Evolutionary conservation across 2,888 invertebrate genomes (phyloP).

Genomic region (Amorpha juglandis): DNA sequence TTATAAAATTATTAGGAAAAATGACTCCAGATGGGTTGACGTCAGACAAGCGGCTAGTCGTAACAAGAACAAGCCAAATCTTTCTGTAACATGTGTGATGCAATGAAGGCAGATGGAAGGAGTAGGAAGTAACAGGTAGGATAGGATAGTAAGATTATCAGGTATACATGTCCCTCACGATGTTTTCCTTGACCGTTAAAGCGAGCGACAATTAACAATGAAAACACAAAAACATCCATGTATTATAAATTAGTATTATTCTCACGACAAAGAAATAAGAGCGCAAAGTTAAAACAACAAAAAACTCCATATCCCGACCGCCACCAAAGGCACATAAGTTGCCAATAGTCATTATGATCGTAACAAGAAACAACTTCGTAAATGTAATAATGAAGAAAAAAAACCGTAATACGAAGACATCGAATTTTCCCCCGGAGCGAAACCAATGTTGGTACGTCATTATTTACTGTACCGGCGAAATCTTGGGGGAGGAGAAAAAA

Average conservation of each 20-base stretch:
- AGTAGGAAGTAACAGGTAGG: too few relatives aligned
- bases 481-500: constrained; percentile 46
- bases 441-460: constrained; percentile 45
- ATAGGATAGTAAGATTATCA: too few relatives aligned
- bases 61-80: too few relatives aligned
- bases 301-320: neutral
- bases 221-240: too few relatives aligned
- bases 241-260: neutral
- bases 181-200: too few relatives aligned
- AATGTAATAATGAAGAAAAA: constrained; percentile 42
- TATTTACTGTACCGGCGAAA: constrained; percentile 52
- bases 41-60: too few relatives aligned
- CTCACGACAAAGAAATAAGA: neutral
- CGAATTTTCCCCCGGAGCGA: constrained; percentile 43
- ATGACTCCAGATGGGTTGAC: too few relatives aligned
- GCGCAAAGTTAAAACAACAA: neutral
- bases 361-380: constrained; percentile 37
- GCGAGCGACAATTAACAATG: too few relatives aligned
- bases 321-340: constrained; percentile 23
- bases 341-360: constrained; percentile 28
- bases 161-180: too few relatives aligned
- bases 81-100: too few relatives aligned
- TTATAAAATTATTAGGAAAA: too few relatives aligned
- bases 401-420: constrained; percentile 43
- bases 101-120: too few relatives aligned